Evolutionary conservation across 2,888 invertebrate species (phyloP), one percentile per base, ranked within the genome.

Genomic region (Dicycla oo): DNA sequence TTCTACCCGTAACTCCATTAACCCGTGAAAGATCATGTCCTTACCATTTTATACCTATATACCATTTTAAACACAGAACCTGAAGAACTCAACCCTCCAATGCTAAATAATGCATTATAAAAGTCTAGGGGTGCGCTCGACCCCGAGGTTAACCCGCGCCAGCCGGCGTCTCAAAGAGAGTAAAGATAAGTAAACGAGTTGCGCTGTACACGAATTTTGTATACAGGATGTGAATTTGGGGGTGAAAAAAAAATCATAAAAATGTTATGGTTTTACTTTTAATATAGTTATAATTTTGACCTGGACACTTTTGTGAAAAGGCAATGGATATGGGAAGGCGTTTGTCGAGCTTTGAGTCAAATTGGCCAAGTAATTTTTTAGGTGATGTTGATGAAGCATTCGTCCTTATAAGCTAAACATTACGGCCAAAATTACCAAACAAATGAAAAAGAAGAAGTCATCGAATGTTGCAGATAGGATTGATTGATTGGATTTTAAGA

Each of bases 151-250:
- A 81, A 81, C 79, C 75, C 82, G 79, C 75, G 69, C 69, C 69
- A 73, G 77, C 73, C 77, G 87, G 78, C 87, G 86, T 88, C 88
- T 91, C 87, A 88, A 91, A 90, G 89, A 90, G 89, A 90, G 90
- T 87, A 91, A 92, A 93, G 93, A 94, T 94, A 94, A 93, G 91
- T 91, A 88, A 93, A 93, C 91, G 91, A 92, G 90, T 92, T 82
- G 75, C 13, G 58, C 83, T 86, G 83, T 85, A 86, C 82, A 83
- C 81, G 82, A 75, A 80, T 82, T 86, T 85, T 74, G 47, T 86
- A 72, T 91, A 93, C 91, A 91, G 92, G 89, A 3, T 90, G 92
- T 58, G 73, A 74, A 60, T 74, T 23, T 54, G 26, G 30, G 57
- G 20, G 30, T 45, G 7, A 51, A 72, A 57, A 49, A 43, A 34